Evolutionary conservation across 2,113 vertebrate species (phyloP).

Genomic region (Meleagris gallopavo): DNA sequence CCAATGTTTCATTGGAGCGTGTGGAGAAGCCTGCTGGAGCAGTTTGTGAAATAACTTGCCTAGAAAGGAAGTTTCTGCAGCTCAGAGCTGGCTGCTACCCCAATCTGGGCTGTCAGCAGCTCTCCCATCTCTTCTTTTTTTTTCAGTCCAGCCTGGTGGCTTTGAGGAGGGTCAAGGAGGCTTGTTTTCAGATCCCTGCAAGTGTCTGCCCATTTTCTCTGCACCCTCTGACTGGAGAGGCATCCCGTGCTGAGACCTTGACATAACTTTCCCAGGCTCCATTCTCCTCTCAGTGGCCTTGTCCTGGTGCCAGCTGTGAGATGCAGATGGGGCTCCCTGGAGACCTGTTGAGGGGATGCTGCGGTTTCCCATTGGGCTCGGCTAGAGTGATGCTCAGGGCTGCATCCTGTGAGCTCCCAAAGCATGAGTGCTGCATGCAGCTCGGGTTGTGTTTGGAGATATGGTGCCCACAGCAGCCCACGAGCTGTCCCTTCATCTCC

Average conservation of each 20-base stretch:
- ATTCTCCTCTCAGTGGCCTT: background rate
- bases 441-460: background rate
- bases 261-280: conserved; percentile 60
- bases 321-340: background rate
- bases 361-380: background rate
- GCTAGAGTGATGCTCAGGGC: background rate
- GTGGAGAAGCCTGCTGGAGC: conserved; percentile 60
- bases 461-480: no score
- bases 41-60: conserved; percentile 69
- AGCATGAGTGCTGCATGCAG: no score
- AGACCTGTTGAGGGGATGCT: background rate
- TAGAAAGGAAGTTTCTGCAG: conserved; percentile 71
- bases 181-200: background rate
- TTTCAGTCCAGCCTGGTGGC: conserved; percentile 14
- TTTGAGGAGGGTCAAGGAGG: background rate
- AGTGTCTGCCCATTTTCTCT: background rate
- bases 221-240: background rate
- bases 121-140: background rate
- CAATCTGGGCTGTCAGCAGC: background rate
- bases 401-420: background rate
- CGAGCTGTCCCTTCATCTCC: background rate
- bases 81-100: conserved; percentile 55
- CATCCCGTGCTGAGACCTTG: background rate
- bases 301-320: background rate
- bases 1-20: conserved; percentile 33